These are phyloP conservation scores for Etheostoma perlongum DNA, from an alignment of 2,797 vertebrate species.

Conservation along the genomic window DNA sequence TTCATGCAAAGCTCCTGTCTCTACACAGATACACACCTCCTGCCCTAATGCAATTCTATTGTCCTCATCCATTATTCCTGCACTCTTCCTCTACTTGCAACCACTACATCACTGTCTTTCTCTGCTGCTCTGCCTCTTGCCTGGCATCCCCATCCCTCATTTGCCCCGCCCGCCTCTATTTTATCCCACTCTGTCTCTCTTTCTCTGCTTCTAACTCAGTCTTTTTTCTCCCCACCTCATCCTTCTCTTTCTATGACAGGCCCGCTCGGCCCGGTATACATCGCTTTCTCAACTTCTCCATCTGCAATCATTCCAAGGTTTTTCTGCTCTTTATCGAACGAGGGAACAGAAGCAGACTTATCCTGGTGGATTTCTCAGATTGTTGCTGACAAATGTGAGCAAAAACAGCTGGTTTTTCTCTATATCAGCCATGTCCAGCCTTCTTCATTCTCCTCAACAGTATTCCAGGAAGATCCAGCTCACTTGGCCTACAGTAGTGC, in stretches of 20 bases:
- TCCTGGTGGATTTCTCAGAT: slow-evolving; percentile 18
- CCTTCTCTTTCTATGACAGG: slow-evolving; percentile 57
- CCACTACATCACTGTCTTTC: slow-evolving; percentile 84
- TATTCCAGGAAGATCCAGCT: slow-evolving; percentile 32
- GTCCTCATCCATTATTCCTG: slow-evolving; percentile 87
- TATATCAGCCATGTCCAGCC: slow-evolving; percentile 15
- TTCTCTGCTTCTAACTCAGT: slow-evolving; percentile 68
- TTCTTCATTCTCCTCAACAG: slow-evolving; percentile 18
- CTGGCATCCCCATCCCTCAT: slow-evolving; percentile 79
- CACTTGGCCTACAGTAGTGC: slow-evolving; percentile 13
- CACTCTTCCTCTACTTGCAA: slow-evolving; percentile 60
- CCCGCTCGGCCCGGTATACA: slow-evolving; percentile 4
- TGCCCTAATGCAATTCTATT: slow-evolving; percentile 87
- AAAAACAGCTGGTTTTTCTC: slow-evolving; percentile 17
- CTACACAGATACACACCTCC: slow-evolving; percentile 53
- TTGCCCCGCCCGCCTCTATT: slow-evolving; percentile 51
- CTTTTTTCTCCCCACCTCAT: slow-evolving; percentile 64
- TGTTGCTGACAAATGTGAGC: slow-evolving; percentile 26
- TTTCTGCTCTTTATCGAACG: slow-evolving; percentile 39
- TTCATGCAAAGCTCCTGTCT: slow-evolving; percentile 20
- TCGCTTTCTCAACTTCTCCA: slow-evolving; percentile 34
- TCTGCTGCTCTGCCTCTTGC: slow-evolving; percentile 72
- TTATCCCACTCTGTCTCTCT: slow-evolving; percentile 47
- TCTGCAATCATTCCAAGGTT: slow-evolving; percentile 52
- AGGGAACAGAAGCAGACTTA: slow-evolving; percentile 42